Evolutionary conservation across 2,797 vertebrate genomes (phyloP).

Genomic region (Mus minutoides): DNA sequence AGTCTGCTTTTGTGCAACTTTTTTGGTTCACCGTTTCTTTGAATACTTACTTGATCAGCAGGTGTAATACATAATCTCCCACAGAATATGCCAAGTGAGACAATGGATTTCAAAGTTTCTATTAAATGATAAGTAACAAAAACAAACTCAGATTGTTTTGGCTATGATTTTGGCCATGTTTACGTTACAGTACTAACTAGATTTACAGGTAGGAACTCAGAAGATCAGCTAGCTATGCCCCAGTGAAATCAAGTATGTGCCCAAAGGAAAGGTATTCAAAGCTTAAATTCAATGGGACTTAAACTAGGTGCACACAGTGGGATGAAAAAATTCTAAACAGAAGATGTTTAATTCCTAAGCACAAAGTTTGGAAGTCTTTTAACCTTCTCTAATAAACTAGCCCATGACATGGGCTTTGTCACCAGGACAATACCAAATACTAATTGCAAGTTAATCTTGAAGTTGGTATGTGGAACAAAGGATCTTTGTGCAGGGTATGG

Average conservation of each 20-base stretch:
- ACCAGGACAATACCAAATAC: constrained; percentile 56
- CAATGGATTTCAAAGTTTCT: constrained; percentile 4
- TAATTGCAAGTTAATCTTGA: constrained; percentile 48
- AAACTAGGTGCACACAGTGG: not conserved
- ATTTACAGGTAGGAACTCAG: not conserved
- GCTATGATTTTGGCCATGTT: not conserved
- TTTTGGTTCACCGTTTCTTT: not conserved
- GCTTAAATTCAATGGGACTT: not conserved
- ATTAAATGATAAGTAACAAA: not conserved
- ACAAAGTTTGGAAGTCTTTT: constrained; percentile 50
- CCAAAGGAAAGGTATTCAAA: not conserved
- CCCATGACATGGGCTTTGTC: constrained; percentile 25
- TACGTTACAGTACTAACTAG: not conserved
- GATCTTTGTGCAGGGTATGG: not conserved
- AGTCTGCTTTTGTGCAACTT: not conserved
- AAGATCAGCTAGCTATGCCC: not conserved
- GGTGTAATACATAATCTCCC: not conserved
- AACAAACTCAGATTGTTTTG: not conserved
- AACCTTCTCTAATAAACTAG: not conserved
- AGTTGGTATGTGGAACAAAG: constrained; percentile 48
- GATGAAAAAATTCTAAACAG: not conserved
- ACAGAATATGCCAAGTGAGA: constrained; percentile 15
- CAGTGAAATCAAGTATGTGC: not conserved
- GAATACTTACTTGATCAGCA: not conserved
- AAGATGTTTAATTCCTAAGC: constrained; percentile 15